Evolutionary conservation across 2,888 invertebrate genomes (phyloP).

Genomic region (Pimpla rufipes): DNA sequence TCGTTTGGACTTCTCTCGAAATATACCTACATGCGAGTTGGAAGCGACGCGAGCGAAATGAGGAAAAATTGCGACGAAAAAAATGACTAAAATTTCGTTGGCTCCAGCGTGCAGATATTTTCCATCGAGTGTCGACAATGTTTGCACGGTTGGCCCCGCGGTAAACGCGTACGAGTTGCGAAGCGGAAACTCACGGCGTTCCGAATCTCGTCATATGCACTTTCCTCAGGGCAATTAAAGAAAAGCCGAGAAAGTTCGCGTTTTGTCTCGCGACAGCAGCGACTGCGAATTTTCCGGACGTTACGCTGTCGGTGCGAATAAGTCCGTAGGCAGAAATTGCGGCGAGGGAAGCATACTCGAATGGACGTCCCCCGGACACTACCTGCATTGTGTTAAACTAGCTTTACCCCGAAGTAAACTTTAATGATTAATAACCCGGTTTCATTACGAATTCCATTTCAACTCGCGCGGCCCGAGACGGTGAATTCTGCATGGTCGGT

Average conservation of each 20-base stretch:
- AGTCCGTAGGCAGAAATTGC: constrained; percentile 56
- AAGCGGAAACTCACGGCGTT: too few relatives aligned
- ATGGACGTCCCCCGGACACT: constrained; percentile 46
- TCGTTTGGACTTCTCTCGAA: constrained; percentile 6
- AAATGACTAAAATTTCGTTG: too few relatives aligned
- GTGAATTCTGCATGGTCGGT: constrained; percentile 5
- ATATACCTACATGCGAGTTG: too few relatives aligned
- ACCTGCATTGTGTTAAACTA: neutral
- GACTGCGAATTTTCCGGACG: constrained; percentile 57
- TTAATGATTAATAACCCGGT: constrained; percentile 66
- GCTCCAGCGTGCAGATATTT: too few relatives aligned
- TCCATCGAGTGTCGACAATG: too few relatives aligned
- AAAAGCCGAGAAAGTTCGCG: constrained; percentile 33
- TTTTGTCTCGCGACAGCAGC: constrained; percentile 25
- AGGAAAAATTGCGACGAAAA: neutral
- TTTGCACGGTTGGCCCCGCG: too few relatives aligned
- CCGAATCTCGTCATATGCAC: too few relatives aligned
- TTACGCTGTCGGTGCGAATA: constrained; percentile 24
- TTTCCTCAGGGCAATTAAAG: too few relatives aligned
- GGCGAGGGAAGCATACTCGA: constrained; percentile 50
- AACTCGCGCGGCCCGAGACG: constrained; percentile 20
- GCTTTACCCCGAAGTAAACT: constrained; percentile 54
- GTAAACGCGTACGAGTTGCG: too few relatives aligned
- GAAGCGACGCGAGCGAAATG: neutral
- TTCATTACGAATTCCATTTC: constrained; percentile 63